phyloP scores from a whole-genome alignment of 2,113 vertebrate genomes.

The Mormyrus lacerda region DNA sequence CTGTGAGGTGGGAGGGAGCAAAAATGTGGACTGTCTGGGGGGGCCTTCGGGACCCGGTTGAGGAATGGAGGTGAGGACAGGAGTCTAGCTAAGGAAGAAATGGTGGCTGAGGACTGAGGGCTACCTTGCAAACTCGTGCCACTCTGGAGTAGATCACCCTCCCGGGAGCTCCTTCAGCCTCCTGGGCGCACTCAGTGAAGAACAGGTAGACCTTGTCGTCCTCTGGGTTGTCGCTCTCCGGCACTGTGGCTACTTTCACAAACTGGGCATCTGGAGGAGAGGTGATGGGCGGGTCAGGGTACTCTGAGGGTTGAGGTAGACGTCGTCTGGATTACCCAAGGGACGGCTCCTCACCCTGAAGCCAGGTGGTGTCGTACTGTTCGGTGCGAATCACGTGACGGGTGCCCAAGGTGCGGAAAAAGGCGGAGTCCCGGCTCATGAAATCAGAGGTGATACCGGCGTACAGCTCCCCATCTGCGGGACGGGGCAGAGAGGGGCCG shows the following conservation, averaged over 20 bases:
- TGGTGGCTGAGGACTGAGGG: not conserved
- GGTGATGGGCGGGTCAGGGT: not conserved
- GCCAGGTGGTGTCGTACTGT: constrained; percentile 69
- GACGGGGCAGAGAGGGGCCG: not conserved
- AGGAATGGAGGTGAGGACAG: not conserved
- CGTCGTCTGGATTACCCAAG: not conserved
- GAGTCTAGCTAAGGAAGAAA: not conserved
- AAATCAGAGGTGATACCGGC: constrained; percentile 72
- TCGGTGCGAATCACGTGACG: constrained; percentile 67
- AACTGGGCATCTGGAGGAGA: constrained; percentile 61
- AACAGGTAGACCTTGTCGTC: constrained; percentile 74
- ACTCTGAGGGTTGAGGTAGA: not conserved
- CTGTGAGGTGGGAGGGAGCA: not conserved
- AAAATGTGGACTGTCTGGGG: not conserved
- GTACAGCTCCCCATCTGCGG: constrained; percentile 63
- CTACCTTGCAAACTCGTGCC: constrained; percentile 70
- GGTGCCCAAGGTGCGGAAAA: constrained; percentile 65
- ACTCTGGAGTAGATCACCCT: constrained; percentile 70
- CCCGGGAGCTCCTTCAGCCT: constrained; percentile 62
- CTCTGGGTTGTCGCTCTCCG: constrained; percentile 71
- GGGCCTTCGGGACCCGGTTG: not conserved
- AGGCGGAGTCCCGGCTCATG: constrained; percentile 66
- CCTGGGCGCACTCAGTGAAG: constrained; percentile 70
- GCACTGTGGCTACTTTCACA: constrained; percentile 64
- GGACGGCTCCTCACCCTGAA: constrained; percentile 54